phyloP scores from a whole-genome alignment of 2,888 invertebrate species.

The Hyppa rectilinea region DNA sequence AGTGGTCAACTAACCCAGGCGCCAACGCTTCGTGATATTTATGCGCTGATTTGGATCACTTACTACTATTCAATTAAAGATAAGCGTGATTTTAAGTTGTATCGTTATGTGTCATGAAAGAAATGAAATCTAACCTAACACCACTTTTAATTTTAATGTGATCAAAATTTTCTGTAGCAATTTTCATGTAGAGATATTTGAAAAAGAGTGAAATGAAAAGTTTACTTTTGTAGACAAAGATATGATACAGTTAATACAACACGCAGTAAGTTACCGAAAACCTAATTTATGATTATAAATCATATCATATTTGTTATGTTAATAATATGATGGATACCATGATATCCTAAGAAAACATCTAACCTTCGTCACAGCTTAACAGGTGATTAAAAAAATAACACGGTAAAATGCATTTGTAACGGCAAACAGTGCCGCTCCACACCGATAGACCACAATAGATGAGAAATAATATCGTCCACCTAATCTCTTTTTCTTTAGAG shows the following conservation, averaged over 20 bases:
- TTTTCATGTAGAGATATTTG: background rate
- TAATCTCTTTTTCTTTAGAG: conserved; percentile 89
- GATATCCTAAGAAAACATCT: conserved; percentile 78
- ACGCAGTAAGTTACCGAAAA: background rate
- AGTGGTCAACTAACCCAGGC: conserved; percentile 72
- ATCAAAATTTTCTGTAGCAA: background rate
- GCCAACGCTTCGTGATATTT: conserved; percentile 72
- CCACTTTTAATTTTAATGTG: conserved; percentile 18
- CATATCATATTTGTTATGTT: conserved; percentile 59
- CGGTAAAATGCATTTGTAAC: conserved; percentile 76
- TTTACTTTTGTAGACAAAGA: background rate
- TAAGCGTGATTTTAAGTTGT: conserved; percentile 19
- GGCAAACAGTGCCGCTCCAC: conserved; percentile 80
- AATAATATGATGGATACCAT: conserved; percentile 60
- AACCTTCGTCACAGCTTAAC: conserved; percentile 83
- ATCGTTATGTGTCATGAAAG: conserved; percentile 1
- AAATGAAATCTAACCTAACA: background rate
- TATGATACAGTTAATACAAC: background rate
- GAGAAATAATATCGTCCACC: conserved; percentile 85
- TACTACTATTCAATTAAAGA: conserved; percentile 51
- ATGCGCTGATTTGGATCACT: conserved; percentile 61
- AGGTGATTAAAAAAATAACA: conserved; percentile 83
- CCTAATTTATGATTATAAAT: conserved; percentile 35
- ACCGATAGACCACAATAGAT: conserved; percentile 75
- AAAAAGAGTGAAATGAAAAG: conserved; percentile 11